Evolutionary conservation across 1,140 invertebrate genomes (phyloP).

Genomic region (Drosophila seguyi): DNA sequence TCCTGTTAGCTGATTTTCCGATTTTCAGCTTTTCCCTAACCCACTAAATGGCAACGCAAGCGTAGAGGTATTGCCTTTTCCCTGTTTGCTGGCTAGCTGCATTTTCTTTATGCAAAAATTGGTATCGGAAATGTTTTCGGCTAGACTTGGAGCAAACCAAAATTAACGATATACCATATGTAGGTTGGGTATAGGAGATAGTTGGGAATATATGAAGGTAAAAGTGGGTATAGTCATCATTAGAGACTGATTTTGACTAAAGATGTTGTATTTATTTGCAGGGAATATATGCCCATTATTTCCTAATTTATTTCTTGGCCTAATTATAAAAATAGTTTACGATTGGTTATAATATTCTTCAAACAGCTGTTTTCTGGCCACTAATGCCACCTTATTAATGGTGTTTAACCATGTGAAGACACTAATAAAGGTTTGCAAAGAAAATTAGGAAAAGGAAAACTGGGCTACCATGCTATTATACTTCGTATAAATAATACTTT

Average conservation of each 20-base stretch:
- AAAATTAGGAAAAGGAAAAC: neutral
- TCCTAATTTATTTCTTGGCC: neutral
- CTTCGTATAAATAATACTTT: neutral
- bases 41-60: constrained; percentile 5
- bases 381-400: neutral
- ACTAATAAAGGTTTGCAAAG: neutral
- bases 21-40: constrained; percentile 31
- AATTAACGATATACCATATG: neutral
- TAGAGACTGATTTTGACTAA: neutral
- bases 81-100: constrained; percentile 8
- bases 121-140: neutral
- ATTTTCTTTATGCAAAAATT: constrained; percentile 12
- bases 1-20: constrained; percentile 11
- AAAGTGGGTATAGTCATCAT: neutral
- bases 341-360: neutral
- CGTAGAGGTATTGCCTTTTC: constrained; percentile 20
- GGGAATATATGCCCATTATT: neutral
- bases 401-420: constrained; percentile 2
- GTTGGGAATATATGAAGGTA: neutral
- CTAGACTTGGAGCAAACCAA: neutral
- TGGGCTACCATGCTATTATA: neutral
- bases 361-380: neutral
- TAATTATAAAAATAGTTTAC: neutral
- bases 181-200: neutral
- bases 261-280: neutral